Evolutionary conservation across 2,888 invertebrate species (phyloP).

Genomic region (Phaedon cochleariae): DNA sequence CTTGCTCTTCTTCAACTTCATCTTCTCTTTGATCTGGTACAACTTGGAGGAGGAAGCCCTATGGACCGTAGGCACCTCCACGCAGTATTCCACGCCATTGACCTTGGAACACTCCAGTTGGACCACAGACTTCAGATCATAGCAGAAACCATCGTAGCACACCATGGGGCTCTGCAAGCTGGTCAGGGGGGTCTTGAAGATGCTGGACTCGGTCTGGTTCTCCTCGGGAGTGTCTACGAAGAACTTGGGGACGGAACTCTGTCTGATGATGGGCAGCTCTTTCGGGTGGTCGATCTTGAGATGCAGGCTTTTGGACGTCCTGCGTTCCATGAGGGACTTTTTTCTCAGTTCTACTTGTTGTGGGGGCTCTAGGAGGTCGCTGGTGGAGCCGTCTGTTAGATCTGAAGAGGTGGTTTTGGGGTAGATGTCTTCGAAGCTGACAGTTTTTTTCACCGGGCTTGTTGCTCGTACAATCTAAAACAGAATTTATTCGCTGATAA

Average conservation of each 20-base stretch:
- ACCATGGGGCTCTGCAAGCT: constrained; percentile 56
- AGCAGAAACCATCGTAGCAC: constrained; percentile 46
- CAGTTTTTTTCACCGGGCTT: constrained; percentile 41
- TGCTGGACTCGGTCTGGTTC: constrained; percentile 52
- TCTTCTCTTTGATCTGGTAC: constrained; percentile 49
- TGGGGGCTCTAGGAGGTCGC: constrained; percentile 11
- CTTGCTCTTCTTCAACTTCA: constrained; percentile 50
- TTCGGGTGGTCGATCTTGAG: constrained; percentile 52
- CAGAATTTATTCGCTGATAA: too few species aligned
- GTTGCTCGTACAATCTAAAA: constrained; percentile 15
- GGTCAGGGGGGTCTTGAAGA: constrained; percentile 49
- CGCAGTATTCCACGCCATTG: constrained; percentile 19
- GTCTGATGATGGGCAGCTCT: constrained; percentile 59
- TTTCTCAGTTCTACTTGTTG: constrained; percentile 48
- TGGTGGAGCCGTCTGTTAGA: background rate
- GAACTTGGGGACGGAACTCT: constrained; percentile 61
- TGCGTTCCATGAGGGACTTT: constrained; percentile 56
- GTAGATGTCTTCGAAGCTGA: constrained; percentile 45
- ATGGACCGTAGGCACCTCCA: constrained; percentile 33
- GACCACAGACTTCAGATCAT: constrained; percentile 60
- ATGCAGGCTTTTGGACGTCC: constrained; percentile 57
- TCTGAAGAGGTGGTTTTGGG: constrained; percentile 7
- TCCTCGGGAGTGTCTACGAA: constrained; percentile 59
- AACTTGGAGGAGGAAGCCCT: constrained; percentile 42
- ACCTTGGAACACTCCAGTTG: constrained; percentile 57